Conservation (phyloP, 2,888 invertebrate species). For the Drosophila rellima region DNA sequence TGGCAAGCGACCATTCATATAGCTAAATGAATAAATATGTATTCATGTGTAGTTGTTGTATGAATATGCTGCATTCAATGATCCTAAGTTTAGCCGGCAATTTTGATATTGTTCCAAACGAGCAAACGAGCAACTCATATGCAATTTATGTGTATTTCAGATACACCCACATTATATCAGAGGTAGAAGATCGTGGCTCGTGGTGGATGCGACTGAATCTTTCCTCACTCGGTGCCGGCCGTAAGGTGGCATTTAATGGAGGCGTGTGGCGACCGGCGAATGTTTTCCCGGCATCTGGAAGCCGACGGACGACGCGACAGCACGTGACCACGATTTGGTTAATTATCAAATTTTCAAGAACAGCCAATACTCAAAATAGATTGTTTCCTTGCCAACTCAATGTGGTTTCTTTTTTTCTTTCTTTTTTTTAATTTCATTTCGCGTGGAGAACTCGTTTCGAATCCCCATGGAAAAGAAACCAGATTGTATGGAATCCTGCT, state of each 20-base stretch:
- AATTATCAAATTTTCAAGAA: slow-evolving; percentile 74
- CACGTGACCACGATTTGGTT: slow-evolving; percentile 66
- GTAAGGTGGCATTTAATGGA: slow-evolving; percentile 29
- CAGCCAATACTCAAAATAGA: slow-evolving; percentile 42
- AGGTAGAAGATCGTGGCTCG: slow-evolving; percentile 17
- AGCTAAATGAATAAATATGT: slow-evolving; percentile 12
- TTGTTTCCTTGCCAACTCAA: slow-evolving; percentile 9
- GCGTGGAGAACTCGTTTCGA: slow-evolving; percentile 9
- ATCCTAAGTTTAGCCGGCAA: slow-evolving; percentile 29
- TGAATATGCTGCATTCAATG: slow-evolving; percentile 26
- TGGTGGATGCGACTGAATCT: slow-evolving; percentile 58
- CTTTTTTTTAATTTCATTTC: slow-evolving; percentile 3
- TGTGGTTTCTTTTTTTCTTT: slow-evolving; percentile 6
- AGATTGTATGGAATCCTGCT: slow-evolving; percentile 43
- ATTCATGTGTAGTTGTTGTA: too few relatives aligned
- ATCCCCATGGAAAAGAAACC: slow-evolving; percentile 19
- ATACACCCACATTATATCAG: slow-evolving; percentile 18
- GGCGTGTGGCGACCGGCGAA: slow-evolving; percentile 31
- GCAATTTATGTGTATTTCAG: slow-evolving; percentile 19
- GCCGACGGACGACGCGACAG: slow-evolving; percentile 17
- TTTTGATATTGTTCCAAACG: slow-evolving; percentile 52
- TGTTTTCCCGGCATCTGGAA: slow-evolving; percentile 52
- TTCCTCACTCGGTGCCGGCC: slow-evolving; percentile 44
- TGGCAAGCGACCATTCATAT: slow-evolving; percentile 58
- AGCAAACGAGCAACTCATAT: slow-evolving; percentile 25